A percentile compares a stretch with the other conserved stretches of the same genome.
Conservation (phyloP, 2,888 invertebrate species). For the Sphinx pinastri region DNA sequence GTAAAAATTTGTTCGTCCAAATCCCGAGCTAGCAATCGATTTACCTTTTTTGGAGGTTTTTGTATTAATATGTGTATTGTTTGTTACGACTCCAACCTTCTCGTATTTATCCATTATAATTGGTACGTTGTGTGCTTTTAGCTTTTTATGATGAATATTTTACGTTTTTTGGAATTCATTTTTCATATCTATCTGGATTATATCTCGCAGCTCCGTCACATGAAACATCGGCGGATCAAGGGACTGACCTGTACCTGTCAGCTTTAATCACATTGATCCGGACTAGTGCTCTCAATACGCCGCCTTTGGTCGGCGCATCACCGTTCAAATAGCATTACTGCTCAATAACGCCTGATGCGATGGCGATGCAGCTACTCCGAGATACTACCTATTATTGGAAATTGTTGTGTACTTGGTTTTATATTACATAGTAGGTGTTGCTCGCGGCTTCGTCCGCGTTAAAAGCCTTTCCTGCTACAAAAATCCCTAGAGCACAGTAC, state of each 20-base stretch:
- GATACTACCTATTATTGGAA: constrained; percentile 8
- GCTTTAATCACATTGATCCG: constrained; percentile 24
- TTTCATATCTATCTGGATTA: too few relatives aligned
- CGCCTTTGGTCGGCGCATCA: constrained; percentile 16
- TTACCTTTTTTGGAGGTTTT: constrained; percentile 17
- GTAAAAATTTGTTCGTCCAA: constrained; percentile 25
- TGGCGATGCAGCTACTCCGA: not conserved
- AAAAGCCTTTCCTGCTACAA: too few relatives aligned
- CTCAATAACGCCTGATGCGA: constrained; percentile 5
- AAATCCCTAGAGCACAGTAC: too few relatives aligned
- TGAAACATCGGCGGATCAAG: too few relatives aligned
- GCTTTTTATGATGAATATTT: not conserved
- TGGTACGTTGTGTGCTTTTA: constrained; percentile 1
- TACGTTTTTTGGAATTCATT: not conserved
- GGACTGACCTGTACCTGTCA: not conserved
- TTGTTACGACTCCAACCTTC: constrained; percentile 12
- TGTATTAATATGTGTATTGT: constrained; percentile 22
- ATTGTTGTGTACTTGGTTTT: not conserved
- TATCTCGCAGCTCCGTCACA: too few relatives aligned
- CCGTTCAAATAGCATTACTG: constrained; percentile 20
- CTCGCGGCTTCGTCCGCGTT: too few relatives aligned
- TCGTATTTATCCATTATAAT: constrained; percentile 15
- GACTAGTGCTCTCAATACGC: constrained; percentile 17
- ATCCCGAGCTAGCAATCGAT: constrained; percentile 25
- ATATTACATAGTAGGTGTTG: not conserved